A percentile compares a stretch with the other conserved stretches of the same genome.
Conservation (phyloP, 2,797 vertebrate species). For the Pangasius krempfi region DNA sequence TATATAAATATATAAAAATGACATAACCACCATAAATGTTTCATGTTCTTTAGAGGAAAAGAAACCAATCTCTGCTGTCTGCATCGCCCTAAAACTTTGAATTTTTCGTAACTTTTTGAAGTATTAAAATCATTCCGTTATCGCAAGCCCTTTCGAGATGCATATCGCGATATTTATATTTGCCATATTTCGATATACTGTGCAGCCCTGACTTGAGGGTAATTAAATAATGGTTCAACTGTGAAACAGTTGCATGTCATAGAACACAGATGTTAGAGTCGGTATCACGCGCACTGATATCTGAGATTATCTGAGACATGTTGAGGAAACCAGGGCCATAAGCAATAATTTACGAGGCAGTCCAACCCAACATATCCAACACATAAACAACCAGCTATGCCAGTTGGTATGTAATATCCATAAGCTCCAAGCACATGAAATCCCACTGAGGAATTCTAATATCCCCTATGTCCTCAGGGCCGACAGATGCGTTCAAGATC, state of each 20-base stretch:
- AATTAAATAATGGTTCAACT: background rate
- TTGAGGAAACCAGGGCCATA: background rate
- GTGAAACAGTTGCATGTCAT: background rate
- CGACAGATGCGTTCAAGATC: background rate
- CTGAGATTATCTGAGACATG: background rate
- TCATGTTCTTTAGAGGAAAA: too few species aligned
- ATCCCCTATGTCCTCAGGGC: background rate
- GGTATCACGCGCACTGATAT: background rate
- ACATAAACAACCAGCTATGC: conserved; percentile 3
- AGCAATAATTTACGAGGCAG: background rate
- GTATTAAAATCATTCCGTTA: too few species aligned
- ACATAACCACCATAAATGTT: too few species aligned
- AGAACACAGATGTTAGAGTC: conserved; percentile 18
- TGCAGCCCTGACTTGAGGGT: too few species aligned
- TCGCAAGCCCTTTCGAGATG: too few species aligned
- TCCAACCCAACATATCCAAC: background rate
- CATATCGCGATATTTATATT: too few species aligned
- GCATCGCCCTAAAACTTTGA: too few species aligned
- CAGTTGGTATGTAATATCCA: conserved; percentile 1
- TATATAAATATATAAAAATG: too few species aligned
- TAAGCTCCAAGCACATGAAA: conserved; percentile 2
- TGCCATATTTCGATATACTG: too few species aligned
- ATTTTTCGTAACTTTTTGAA: too few species aligned
- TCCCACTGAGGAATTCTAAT: conserved; percentile 16
- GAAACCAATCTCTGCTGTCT: too few species aligned